Conservation (phyloP, 2,888 invertebrate species). For the Nephrotoma flavescens region DNA sequence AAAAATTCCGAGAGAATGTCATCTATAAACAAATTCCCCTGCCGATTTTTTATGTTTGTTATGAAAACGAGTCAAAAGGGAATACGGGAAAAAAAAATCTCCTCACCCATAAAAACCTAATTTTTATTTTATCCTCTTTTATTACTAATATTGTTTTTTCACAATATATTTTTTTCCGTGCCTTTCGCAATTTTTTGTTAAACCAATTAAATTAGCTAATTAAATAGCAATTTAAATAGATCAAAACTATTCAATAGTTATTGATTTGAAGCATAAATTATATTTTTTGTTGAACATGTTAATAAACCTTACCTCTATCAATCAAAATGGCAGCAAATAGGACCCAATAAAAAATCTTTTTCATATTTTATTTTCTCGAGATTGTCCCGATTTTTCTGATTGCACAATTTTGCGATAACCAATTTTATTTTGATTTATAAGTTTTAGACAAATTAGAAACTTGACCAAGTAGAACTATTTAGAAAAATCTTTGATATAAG, state of each 20-base stretch:
- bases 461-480: background rate
- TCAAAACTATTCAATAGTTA: background rate
- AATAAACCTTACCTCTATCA: constrained; percentile 21
- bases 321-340: constrained; percentile 24
- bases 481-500: background rate
- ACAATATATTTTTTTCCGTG: background rate
- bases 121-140: background rate
- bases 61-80: background rate
- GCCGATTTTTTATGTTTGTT: background rate
- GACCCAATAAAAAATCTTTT: constrained; percentile 19
- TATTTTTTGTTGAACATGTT: background rate
- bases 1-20: background rate
- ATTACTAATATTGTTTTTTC: background rate
- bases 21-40: background rate
- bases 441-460: background rate
- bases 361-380: constrained; percentile 6
- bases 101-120: background rate
- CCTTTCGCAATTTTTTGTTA: background rate
- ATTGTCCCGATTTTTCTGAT: background rate
- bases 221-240: background rate
- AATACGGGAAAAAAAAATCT: background rate
- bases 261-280: background rate
- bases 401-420: background rate
- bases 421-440: background rate
- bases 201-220: background rate